phyloP scores from a whole-genome alignment of 2,888 invertebrate species.

The Hemaris fuciformis region DNA sequence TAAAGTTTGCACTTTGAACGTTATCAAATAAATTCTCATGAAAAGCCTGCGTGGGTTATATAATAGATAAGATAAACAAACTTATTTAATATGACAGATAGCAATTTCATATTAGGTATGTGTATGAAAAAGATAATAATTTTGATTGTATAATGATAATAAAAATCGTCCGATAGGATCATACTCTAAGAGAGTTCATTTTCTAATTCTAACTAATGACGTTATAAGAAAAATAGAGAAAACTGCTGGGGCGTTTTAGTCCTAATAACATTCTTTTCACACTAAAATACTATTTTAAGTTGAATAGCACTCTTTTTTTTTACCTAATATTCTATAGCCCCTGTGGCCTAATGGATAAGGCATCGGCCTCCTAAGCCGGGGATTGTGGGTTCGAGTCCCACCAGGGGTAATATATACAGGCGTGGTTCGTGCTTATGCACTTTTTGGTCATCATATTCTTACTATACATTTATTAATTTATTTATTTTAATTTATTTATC shows the following conservation, averaged over 20 bases:
- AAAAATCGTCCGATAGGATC: too few relatives aligned
- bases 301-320: neutral
- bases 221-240: too few relatives aligned
- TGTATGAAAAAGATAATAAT: too few relatives aligned
- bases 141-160: too few relatives aligned
- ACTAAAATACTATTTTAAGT: too few relatives aligned
- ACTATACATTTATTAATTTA: neutral
- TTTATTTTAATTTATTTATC: neutral
- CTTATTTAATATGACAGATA: neutral
- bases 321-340: conserved; percentile 60
- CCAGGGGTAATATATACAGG: conserved; percentile 82
- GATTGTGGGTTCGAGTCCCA: conserved; percentile 89
- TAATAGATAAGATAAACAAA: conserved; percentile 5
- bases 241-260: too few relatives aligned
- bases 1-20: neutral
- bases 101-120: neutral
- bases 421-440: neutral
- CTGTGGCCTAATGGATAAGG: conserved; percentile 90
- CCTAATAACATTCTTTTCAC: too few relatives aligned
- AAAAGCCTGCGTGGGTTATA: neutral
- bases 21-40: neutral
- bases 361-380: conserved; percentile 90
- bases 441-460: neutral
- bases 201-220: too few relatives aligned
- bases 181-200: too few relatives aligned